Percentiles rank a stretch among this genome's conserved stretches.
phyloP scores from a whole-genome alignment of 2,113 vertebrate species.

The Xyliphius kryptos region DNA sequence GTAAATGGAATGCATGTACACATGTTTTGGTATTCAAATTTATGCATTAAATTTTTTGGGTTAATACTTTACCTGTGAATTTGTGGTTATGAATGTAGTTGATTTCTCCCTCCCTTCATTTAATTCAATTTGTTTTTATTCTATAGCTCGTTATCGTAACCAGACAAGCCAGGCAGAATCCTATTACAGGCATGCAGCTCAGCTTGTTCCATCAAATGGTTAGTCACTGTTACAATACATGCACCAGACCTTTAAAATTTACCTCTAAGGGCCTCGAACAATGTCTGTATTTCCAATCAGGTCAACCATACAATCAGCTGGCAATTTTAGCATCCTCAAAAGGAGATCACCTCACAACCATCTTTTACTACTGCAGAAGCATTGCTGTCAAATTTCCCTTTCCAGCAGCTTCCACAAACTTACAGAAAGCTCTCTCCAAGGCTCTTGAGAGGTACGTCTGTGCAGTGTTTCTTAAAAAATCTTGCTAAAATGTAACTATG shows the following conservation, averaged over 20 bases:
- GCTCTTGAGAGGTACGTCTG: slow-evolving; percentile 86
- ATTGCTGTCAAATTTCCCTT: slow-evolving; percentile 99
- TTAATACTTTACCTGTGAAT: too few species aligned
- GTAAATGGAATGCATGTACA: too few species aligned
- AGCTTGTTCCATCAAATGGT: slow-evolving; percentile 98
- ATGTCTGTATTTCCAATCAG: slow-evolving; percentile 56
- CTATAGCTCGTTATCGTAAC: slow-evolving; percentile 92
- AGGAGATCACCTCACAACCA: slow-evolving; percentile 97
- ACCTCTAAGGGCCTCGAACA: not conserved
- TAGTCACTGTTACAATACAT: not conserved
- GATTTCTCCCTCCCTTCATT: too few species aligned
- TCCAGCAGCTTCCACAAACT: slow-evolving; percentile 96
- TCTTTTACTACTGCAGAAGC: slow-evolving; percentile 99
- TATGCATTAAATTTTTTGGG: too few species aligned
- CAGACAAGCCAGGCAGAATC: slow-evolving; percentile 99
- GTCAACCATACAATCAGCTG: slow-evolving; percentile 98
- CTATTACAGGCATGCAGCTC: slow-evolving; percentile 95
- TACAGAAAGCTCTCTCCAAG: slow-evolving; percentile 98
- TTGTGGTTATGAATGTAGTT: too few species aligned
- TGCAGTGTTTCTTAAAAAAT: too few species aligned
- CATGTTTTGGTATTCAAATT: too few species aligned
- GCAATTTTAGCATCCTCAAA: slow-evolving; percentile 98
- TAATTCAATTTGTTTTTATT: not conserved
- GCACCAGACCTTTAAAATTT: not conserved
- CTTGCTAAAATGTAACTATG: too few species aligned